phyloP scores from a whole-genome alignment of 2,888 invertebrate species.

The Erebia palarica region DNA sequence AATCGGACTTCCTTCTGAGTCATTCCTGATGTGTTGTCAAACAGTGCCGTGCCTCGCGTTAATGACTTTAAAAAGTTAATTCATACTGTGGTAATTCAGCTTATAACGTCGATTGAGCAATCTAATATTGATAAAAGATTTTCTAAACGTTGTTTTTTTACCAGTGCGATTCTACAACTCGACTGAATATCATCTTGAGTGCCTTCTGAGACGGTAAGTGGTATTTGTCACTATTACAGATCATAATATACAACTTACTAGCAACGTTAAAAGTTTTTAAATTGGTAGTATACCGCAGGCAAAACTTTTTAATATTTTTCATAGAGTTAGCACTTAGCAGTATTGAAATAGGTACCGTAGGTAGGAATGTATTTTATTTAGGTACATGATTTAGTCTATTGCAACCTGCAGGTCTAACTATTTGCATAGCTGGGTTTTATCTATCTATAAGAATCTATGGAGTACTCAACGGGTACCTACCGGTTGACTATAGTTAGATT shows the following conservation, averaged over 20 bases:
- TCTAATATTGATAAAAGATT: conserved; percentile 27
- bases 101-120: conserved; percentile 43
- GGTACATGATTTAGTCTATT: background rate
- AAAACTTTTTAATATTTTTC: background rate
- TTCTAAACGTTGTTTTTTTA: conserved; percentile 22
- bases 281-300: too few relatives aligned
- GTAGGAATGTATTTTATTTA: background rate
- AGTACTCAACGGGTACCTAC: too few relatives aligned
- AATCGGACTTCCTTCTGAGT: conserved; percentile 62
- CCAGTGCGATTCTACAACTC: background rate
- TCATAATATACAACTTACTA: background rate
- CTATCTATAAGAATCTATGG: too few relatives aligned
- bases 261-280: background rate
- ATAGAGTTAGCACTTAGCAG: background rate
- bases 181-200: conserved; percentile 4
- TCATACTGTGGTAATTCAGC: conserved; percentile 44
- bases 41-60: conserved; percentile 61
- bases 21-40: conserved; percentile 75
- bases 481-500: too few relatives aligned
- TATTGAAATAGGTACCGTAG: background rate
- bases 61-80: conserved; percentile 45
- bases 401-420: too few relatives aligned
- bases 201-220: conserved; percentile 20
- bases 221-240: background rate
- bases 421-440: too few relatives aligned